phyloP scores from a whole-genome alignment of 2,888 invertebrate genomes.

The Tyria jacobaeae region DNA sequence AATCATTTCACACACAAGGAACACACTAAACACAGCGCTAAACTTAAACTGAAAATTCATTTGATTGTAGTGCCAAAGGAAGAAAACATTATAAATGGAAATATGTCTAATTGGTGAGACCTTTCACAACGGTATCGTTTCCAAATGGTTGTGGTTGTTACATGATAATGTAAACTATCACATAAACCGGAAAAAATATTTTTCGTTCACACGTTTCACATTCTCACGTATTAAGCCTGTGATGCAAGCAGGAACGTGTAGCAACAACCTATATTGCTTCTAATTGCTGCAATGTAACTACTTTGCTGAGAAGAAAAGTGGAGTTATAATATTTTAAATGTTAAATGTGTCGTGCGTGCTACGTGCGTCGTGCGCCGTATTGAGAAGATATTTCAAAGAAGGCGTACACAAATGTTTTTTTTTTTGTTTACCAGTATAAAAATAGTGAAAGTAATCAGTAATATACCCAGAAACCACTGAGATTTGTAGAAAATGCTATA shows the following conservation, averaged over 20 bases:
- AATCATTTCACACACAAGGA: background rate
- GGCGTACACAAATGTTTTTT: too few species aligned
- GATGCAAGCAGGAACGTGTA: background rate
- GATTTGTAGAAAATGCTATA: too few species aligned
- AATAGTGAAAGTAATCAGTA: too few species aligned
- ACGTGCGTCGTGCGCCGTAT: too few species aligned
- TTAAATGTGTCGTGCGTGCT: too few species aligned
- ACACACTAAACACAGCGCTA: background rate
- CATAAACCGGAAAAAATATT: slow-evolving; percentile 12
- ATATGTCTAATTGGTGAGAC: background rate
- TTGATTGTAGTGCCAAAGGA: background rate
- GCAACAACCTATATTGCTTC: background rate
- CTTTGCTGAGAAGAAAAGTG: too few species aligned
- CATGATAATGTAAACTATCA: background rate
- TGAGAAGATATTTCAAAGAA: too few species aligned
- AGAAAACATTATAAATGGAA: background rate
- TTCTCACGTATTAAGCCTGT: background rate
- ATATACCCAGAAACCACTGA: too few species aligned
- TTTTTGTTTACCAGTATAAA: too few species aligned
- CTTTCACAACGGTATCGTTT: background rate
- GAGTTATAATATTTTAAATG: too few species aligned
- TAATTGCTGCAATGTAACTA: background rate
- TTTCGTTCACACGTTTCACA: background rate
- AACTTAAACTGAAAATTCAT: background rate
- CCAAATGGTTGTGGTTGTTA: background rate